Base-by-base conservation (phyloP, 2,797 vertebrate species). In the Sebastes iracundus region DNA sequence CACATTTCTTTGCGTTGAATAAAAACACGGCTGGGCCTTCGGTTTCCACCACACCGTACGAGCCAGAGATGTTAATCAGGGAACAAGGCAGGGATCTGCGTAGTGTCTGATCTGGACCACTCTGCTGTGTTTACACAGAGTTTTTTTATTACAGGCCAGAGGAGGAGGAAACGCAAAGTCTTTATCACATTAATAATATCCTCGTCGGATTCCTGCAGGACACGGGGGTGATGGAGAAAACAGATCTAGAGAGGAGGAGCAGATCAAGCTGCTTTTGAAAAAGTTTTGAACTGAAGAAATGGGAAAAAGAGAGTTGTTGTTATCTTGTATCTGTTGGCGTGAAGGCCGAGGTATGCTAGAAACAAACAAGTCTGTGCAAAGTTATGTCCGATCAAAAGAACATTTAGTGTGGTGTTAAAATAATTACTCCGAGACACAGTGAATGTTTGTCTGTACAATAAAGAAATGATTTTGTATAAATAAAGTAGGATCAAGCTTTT, bases 161-260 rank as follows among this genome's bases (percentile, higher is more conserved):
- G 88, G 67, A 88, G 86, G 69, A 90, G 89, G 89, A 92, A 88
- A 81, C 53, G 27, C 75, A 89, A 90, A 88, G 78, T 90, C 90
- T 91, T 93, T 90, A 94, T 93, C 88, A 23, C 83, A 92, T 95
- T 89, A 91, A 94, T 92, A 89, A 93, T 91, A 88, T 87, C 75
- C 82, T 84, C 4, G 63, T 82, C 76, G 82, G 84, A 88, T 81
- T 92, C 72, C 77, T 67, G 5, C 80, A 88, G 70, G 76, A 77
- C 30, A 70, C 3, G 23, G 61, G 58, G 35, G 63, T 78, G 84
- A 93, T 93, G 90, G 79, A 68, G 82, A 92, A 93, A 94, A 87
- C 91, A 94, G 91, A 91, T 83, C 79, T 32, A 23, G 59, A 60
- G 77, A 73, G 68, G 46, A 84, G 33, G 32, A 61, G 32, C 16